A percentile compares a stretch with the other conserved stretches of the same genome.
Conservation (phyloP, 2,888 invertebrate species). For the Hemistola chrysoprasaria region DNA sequence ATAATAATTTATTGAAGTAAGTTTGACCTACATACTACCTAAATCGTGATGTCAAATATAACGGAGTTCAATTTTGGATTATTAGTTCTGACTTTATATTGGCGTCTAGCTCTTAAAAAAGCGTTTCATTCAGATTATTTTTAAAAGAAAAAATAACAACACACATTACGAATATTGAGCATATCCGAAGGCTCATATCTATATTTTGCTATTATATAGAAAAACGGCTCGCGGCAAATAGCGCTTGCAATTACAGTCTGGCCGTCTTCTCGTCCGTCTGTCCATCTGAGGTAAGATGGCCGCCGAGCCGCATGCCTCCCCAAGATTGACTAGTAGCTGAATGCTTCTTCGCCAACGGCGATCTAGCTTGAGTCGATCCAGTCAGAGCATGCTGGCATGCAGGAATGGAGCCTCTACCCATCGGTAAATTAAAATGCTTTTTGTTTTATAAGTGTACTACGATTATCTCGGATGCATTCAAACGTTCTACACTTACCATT, state of each 20-base stretch:
- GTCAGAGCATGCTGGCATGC: slow-evolving; percentile 41
- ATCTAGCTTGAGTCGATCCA: slow-evolving; percentile 65
- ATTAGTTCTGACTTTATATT: too few relatives aligned
- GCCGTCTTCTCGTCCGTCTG: slow-evolving; percentile 65
- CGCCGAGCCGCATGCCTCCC: slow-evolving; percentile 72
- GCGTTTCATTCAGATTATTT: background rate
- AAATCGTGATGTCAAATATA: too few relatives aligned
- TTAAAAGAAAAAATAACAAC: slow-evolving; percentile 13
- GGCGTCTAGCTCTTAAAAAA: background rate
- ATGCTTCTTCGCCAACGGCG: slow-evolving; percentile 69
- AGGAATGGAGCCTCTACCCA: slow-evolving; percentile 61
- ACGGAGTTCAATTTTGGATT: too few relatives aligned
- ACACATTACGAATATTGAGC: slow-evolving; percentile 20
- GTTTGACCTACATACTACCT: too few relatives aligned
- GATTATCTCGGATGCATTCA: slow-evolving; percentile 58
- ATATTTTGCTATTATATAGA: slow-evolving; percentile 58
- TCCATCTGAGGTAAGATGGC: slow-evolving; percentile 65
- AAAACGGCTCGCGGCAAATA: slow-evolving; percentile 69
- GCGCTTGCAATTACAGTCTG: slow-evolving; percentile 71
- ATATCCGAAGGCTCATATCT: slow-evolving; percentile 39
- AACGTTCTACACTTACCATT: slow-evolving; percentile 44
- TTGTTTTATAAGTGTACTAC: slow-evolving; percentile 64
- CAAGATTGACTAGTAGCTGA: slow-evolving; percentile 79
- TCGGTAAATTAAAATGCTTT: slow-evolving; percentile 74
- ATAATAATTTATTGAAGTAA: too few relatives aligned